A percentile compares a stretch with the other conserved stretches of the same genome.
These are phyloP conservation scores for Bergia puertoricense DNA, from an alignment of 92 coral and sea anemone genomes.

Conservation along the genomic window DNA sequence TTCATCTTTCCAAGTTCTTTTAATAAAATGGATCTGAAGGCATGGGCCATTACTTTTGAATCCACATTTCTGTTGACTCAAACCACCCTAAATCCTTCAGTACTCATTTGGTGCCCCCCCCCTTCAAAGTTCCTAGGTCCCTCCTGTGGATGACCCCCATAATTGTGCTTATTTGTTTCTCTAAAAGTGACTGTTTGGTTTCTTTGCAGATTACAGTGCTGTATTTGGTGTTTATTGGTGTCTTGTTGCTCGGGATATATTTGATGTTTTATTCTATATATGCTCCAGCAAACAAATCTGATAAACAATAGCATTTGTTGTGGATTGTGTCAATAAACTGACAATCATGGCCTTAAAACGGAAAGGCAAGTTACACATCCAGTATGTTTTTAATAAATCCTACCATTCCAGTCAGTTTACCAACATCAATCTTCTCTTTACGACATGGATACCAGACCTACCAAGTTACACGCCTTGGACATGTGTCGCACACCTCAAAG, in stretches of 20 bases:
- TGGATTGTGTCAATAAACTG: not conserved
- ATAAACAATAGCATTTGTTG: not conserved
- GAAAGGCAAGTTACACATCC: not conserved
- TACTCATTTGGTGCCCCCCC: too few relatives aligned
- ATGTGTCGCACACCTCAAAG: too few relatives aligned
- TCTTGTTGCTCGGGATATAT: conserved; percentile 40
- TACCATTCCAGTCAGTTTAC: not conserved
- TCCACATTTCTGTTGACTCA: too few relatives aligned
- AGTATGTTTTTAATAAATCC: not conserved
- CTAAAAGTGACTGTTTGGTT: not conserved
- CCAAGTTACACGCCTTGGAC: too few relatives aligned
- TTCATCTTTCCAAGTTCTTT: too few relatives aligned
- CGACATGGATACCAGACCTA: too few relatives aligned
- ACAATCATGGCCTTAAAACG: not conserved
- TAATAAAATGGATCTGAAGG: too few relatives aligned
- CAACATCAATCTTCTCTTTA: too few relatives aligned
- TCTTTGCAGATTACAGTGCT: conserved; percentile 34
- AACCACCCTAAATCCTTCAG: too few relatives aligned
- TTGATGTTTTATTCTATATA: conserved; percentile 42
- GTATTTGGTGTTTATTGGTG: conserved; percentile 26
- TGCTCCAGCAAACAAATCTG: conserved; percentile 15
- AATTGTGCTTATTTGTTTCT: not conserved
- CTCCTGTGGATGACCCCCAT: too few relatives aligned
- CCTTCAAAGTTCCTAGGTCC: too few relatives aligned
- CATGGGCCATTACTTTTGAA: too few relatives aligned